Evolutionary conservation across 1,140 invertebrate genomes (phyloP).

Genomic region (Bombyx mandarina): DNA sequence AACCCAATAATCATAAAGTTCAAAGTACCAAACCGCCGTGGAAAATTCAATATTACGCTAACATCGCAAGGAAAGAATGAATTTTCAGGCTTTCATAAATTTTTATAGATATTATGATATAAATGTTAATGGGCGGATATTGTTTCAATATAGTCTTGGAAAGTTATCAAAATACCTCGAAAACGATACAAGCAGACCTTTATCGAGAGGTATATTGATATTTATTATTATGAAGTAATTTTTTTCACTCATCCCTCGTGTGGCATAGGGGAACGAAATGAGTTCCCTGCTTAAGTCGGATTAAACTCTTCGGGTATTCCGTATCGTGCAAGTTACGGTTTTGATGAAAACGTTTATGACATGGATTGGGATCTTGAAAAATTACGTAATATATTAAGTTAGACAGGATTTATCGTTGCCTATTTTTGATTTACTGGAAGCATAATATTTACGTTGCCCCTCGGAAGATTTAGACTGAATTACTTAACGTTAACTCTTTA

Average conservation of each 20-base stretch:
- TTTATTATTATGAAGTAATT: conserved; percentile 23
- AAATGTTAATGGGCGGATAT: conserved; percentile 6
- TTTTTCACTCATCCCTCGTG: conserved; percentile 13
- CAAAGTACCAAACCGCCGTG: too few species aligned
- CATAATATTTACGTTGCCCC: too few species aligned
- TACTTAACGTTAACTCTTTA: too few species aligned
- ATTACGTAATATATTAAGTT: too few species aligned
- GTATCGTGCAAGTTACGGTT: conserved; percentile 8
- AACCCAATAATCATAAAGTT: too few species aligned
- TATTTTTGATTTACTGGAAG: too few species aligned
- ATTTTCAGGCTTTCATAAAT: neutral
- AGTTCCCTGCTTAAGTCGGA: conserved; percentile 20
- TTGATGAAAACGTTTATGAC: conserved; percentile 14
- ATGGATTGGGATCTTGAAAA: neutral
- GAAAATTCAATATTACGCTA: neutral
- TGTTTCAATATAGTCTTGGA: conserved; percentile 9
- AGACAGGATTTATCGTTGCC: too few species aligned
- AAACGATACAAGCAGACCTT: conserved; percentile 10
- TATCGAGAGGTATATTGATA: conserved; percentile 21
- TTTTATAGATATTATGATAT: conserved; percentile 1
- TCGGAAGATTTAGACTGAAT: too few species aligned
- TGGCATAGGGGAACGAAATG: conserved; percentile 11
- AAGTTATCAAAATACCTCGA: conserved; percentile 13
- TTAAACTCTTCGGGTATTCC: conserved; percentile 16
- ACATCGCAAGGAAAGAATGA: neutral